Percentiles rank a stretch among this genome's conserved stretches.
Evolutionary conservation across 2,113 vertebrate genomes (phyloP).

Genomic region (Recurvirostra avosetta): DNA sequence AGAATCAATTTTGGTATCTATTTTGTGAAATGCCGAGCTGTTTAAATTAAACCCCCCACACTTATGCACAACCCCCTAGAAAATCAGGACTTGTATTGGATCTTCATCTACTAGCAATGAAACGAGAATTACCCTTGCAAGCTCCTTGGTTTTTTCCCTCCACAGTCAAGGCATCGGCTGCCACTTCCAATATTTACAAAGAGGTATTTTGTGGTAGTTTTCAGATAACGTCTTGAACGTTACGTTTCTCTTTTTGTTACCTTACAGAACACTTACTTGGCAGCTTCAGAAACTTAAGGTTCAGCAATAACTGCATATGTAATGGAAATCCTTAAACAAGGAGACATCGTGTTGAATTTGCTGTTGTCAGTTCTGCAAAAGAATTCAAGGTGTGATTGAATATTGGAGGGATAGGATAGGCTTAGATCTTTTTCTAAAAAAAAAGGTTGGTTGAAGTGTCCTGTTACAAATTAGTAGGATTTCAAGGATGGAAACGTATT

Average conservation of each 20-base stretch:
- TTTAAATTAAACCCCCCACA: conserved; percentile 22
- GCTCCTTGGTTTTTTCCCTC: conserved; percentile 9
- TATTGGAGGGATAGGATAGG: neutral
- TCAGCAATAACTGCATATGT: neutral
- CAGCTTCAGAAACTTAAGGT: neutral
- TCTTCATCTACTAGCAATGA: conserved; percentile 13
- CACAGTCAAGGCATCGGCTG: neutral
- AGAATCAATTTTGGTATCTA: conserved; percentile 72
- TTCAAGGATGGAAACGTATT: neutral
- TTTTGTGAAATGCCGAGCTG: conserved; percentile 29
- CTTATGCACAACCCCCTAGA: neutral
- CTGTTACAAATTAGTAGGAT: neutral
- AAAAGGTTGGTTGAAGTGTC: neutral
- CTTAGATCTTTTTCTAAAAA: neutral
- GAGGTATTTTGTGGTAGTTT: neutral
- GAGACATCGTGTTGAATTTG: neutral
- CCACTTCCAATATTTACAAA: neutral
- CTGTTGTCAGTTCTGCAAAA: neutral
- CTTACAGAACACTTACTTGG: neutral
- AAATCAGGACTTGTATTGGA: conserved; percentile 4
- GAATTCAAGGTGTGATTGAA: neutral
- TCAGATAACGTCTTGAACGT: neutral
- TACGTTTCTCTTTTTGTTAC: neutral
- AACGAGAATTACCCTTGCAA: conserved; percentile 26
- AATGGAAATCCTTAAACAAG: neutral